Conservation (phyloP, 2,113 vertebrate species). For the Forbesichthys agassizii region DNA sequence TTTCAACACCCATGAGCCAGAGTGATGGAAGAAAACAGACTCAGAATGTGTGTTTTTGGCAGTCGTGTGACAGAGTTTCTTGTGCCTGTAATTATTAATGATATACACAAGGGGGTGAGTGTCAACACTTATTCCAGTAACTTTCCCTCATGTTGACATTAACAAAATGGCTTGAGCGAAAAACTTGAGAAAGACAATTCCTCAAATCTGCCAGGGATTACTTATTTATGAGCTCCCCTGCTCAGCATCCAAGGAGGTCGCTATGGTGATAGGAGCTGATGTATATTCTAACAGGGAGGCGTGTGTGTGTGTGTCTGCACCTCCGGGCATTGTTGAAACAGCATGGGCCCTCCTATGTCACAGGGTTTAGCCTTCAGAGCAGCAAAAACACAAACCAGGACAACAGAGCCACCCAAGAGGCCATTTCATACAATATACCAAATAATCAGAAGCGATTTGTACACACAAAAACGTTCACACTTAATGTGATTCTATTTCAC, state of each 20-base stretch:
- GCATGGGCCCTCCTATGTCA: conserved; percentile 37
- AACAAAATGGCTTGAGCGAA: conserved; percentile 74
- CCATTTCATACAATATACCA: conserved; percentile 25
- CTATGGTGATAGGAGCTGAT: conserved; percentile 72
- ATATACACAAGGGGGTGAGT: conserved; percentile 64
- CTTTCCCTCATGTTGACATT: conserved; percentile 76
- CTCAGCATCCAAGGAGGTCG: conserved; percentile 72
- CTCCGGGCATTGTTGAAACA: conserved; percentile 61
- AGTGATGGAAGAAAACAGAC: conserved; percentile 28
- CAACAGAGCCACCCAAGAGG: conserved; percentile 63
- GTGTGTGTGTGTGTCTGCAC: conserved; percentile 58
- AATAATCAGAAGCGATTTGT: too few relatives aligned
- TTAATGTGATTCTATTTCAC: too few relatives aligned
- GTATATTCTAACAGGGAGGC: conserved; percentile 75
- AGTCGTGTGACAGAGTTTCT: conserved; percentile 43
- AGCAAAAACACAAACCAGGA: conserved; percentile 60
- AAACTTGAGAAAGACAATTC: conserved; percentile 71
- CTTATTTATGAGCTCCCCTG: conserved; percentile 78
- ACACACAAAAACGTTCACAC: too few relatives aligned
- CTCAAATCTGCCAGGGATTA: conserved; percentile 75
- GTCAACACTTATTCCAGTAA: conserved; percentile 72
- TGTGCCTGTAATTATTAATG: conserved; percentile 67
- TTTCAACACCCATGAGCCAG: conserved; percentile 45
- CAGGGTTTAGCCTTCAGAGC: conserved; percentile 53
- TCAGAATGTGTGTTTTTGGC: conserved; percentile 31